Base-by-base conservation (phyloP, 2,888 invertebrate genomes). In the Melieria omissa region DNA sequence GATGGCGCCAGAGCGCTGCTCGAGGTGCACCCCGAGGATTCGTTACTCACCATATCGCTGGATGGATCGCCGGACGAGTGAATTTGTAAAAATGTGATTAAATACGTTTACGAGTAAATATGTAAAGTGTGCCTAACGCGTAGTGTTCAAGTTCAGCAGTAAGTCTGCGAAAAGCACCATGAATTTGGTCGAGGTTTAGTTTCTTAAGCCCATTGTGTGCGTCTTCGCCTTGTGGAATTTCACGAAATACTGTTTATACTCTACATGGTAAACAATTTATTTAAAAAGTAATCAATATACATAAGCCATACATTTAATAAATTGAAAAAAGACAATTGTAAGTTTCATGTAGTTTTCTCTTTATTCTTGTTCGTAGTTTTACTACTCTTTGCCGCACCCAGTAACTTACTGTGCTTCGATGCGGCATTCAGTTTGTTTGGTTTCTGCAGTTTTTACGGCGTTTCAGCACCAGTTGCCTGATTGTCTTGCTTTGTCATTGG, bases 1-100 rank as follows among this genome's bases (percentile, higher is more conserved):
- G 96, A 97, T 83, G 99, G 99, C 2, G 93, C 97, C 0, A 91
- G 93, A 76, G 98, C 95, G 0, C 85, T 92, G 8, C 87, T 99
- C 12, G 95, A 97, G 87, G 92, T 95, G 45, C 89, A 92, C 77
- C 94, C 95, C 0, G 93, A 96, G 83, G 98, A 99, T 86, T 92
- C 95, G 0, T 88, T 99, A 0, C 90, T 94, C 85, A 97, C 97
- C 4, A 92, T 95, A 73, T 80, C 82, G 46, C 75, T 87, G 80
- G 85, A 87, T 80, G 87, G 29, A 29, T 29, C 29, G 29, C 29
- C 29, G 29, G 29, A 29, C 29, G 2, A 29, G 29, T 29, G 29
- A 29, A 29, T 29, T 29, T 29, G 29, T 29, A 29, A 29, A 16
- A 9, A 57, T 29, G 29, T 57, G 14, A 29, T 4, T 7, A 55